Percentiles rank a stretch among this genome's conserved stretches.
Conservation (phyloP, 2,888 invertebrate species). For the Camptogramma bilineatum region DNA sequence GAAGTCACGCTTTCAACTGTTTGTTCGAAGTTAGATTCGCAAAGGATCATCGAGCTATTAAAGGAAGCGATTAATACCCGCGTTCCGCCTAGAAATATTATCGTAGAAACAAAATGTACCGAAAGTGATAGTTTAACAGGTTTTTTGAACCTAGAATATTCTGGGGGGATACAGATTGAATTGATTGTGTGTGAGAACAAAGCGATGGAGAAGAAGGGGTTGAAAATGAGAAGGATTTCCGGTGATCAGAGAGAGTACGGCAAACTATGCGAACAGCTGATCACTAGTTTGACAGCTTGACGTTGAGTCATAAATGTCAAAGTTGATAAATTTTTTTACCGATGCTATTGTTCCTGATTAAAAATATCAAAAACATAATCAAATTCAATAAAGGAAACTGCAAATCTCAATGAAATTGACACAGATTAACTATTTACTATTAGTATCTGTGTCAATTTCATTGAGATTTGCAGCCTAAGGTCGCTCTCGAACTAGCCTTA, state of each 20-base stretch:
- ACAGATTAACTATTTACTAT: no score
- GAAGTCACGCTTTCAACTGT: slow-evolving; percentile 92
- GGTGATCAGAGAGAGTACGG: slow-evolving; percentile 95
- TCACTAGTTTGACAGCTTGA: slow-evolving; percentile 93
- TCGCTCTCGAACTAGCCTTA: no score
- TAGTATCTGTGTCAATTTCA: no score
- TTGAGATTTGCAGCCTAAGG: no score
- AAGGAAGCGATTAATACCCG: slow-evolving; percentile 92
- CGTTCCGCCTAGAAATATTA: slow-evolving; percentile 88
- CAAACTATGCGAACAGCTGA: slow-evolving; percentile 94
- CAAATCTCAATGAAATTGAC: no score
- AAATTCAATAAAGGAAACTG: no score
- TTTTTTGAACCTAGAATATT: slow-evolving; percentile 89
- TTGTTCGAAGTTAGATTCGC: slow-evolving; percentile 91
- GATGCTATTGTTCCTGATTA: no score
- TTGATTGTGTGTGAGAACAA: slow-evolving; percentile 91
- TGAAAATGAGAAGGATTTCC: slow-evolving; percentile 94
- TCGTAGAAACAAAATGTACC: slow-evolving; percentile 70
- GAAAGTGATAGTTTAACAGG: slow-evolving; percentile 73
- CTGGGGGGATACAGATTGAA: slow-evolving; percentile 94
- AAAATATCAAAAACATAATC: no score
- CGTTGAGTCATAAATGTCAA: slow-evolving; percentile 7
- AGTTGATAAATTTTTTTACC: neutral
- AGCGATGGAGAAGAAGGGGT: slow-evolving; percentile 89
- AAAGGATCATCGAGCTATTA: slow-evolving; percentile 91